Base-by-base conservation (phyloP, 2,888 invertebrate species). In the Drosophila formosana region DNA sequence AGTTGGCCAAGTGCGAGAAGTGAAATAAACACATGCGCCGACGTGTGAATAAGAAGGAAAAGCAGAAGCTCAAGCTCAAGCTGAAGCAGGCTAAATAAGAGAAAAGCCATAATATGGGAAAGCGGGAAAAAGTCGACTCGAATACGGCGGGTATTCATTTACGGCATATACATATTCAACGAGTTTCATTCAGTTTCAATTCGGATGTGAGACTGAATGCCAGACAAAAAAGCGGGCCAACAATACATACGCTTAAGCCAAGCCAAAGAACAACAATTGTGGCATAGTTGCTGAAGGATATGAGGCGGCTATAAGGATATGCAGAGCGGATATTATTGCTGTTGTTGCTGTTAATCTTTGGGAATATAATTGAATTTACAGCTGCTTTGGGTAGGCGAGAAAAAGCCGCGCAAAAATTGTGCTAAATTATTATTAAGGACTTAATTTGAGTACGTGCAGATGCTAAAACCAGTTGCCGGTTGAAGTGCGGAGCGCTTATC, bases 1-100 rank as follows among this genome's bases (percentile, higher is more conserved):
- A 83, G 63, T 75, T 70, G 62, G 80, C 68, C 62, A 63, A 70
- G 71, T 66, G 73, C 62, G 73, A 72, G 68, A 85, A 82, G 69
- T 78, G 75, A 78, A 80, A 81, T 80, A 81, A 78, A 84, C 79
- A 78, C 82, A 84, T 79, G 80, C 72, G 73, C 66, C 68, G 68
- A 72, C 62, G 67, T 72, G 73, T 66, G 63, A 67, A 84, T 64
- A 66, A 64, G 52, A 65, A 52, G 41, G 39, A 43, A 69, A 46
- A 23, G 23, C 11, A 43, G 43, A 13, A 18, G 39, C 39, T 18
- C 13, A 18, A 41, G 57, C 43, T 18, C 37, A 37, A 34, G 9
- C 11, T 11, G 2, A 11, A 34, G 26, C 41, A 58, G 28, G 9
- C 13, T 26, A 9, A 37, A n/a, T 37, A 37, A 4, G 9, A 13